Evolutionary conservation across 1,140 invertebrate genomes (phyloP).

Genomic region (Micrasema minimum): DNA sequence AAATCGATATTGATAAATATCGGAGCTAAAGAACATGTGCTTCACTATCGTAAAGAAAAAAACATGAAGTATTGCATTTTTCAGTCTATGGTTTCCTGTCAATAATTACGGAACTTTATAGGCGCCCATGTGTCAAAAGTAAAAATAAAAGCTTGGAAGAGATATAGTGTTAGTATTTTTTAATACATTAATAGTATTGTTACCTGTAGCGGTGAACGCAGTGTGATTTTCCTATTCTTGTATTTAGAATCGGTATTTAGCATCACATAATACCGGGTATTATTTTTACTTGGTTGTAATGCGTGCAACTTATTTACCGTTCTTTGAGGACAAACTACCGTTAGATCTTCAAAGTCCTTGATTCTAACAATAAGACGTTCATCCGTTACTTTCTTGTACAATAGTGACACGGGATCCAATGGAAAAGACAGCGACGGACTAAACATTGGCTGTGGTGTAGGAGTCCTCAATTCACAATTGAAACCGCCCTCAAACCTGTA

Average conservation of each 20-base stretch:
- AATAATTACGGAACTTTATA: no score
- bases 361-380: constrained; percentile 72
- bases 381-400: constrained; percentile 59
- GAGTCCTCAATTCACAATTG: constrained; percentile 54
- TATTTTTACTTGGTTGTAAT: constrained; percentile 74
- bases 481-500: constrained; percentile 63
- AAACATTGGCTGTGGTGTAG: constrained; percentile 51
- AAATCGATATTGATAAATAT: no score
- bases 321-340: constrained; percentile 77
- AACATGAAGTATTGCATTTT: no score
- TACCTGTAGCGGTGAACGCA: constrained; percentile 83
- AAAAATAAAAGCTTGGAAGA: no score
- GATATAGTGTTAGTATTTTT: no score
- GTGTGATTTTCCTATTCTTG: constrained; percentile 71
- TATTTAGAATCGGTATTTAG: constrained; percentile 73
- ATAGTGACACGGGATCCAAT: constrained; percentile 52
- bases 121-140: no score
- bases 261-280: constrained; percentile 75
- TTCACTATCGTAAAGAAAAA: no score
- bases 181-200: no score
- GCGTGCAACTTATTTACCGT: constrained; percentile 77
- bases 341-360: constrained; percentile 75
- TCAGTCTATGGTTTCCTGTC: no score
- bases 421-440: constrained; percentile 53
- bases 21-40: no score